Evolutionary conservation across 1,140 invertebrate genomes (phyloP).

Genomic region (Chironomus striatipennis): DNA sequence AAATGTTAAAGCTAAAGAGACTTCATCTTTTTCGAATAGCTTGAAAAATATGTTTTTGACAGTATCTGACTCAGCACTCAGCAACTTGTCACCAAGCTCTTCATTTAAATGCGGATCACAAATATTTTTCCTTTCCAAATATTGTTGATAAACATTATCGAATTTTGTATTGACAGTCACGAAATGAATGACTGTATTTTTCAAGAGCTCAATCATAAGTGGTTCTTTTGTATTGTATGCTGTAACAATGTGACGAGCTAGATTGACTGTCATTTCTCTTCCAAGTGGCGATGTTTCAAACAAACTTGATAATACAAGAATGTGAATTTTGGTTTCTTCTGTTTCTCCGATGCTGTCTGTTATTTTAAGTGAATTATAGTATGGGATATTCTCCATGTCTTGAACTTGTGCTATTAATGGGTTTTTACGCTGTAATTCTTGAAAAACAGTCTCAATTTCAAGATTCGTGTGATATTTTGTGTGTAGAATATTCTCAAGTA

Average conservation of each 20-base stretch:
- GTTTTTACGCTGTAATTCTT: constrained; percentile 55
- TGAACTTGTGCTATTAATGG: constrained; percentile 53
- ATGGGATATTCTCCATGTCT: constrained; percentile 28
- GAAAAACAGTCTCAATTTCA: constrained; percentile 53
- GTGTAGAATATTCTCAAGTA: constrained; percentile 47
- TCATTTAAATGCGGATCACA: constrained; percentile 36
- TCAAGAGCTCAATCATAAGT: constrained; percentile 52
- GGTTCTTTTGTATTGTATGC: constrained; percentile 59
- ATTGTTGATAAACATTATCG: constrained; percentile 31
- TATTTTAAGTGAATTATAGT: constrained; percentile 36
- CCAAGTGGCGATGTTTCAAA: constrained; percentile 76
- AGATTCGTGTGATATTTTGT: constrained; percentile 53
- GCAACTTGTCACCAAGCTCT: constrained; percentile 35
- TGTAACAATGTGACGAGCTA: constrained; percentile 69
- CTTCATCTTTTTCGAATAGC: constrained; percentile 34
- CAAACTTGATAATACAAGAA: constrained; percentile 74
- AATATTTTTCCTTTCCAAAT: constrained; percentile 34
- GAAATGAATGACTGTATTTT: constrained; percentile 68
- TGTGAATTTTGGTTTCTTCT: constrained; percentile 70
- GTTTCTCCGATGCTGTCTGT: constrained; percentile 49
- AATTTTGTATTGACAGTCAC: constrained; percentile 48
- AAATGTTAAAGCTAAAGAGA: constrained; percentile 37
- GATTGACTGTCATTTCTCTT: constrained; percentile 70
- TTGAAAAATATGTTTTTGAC: constrained; percentile 32
- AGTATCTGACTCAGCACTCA: constrained; percentile 32